Conservation (phyloP, 2,113 vertebrate species). For the Tragelaphus imberbis region DNA sequence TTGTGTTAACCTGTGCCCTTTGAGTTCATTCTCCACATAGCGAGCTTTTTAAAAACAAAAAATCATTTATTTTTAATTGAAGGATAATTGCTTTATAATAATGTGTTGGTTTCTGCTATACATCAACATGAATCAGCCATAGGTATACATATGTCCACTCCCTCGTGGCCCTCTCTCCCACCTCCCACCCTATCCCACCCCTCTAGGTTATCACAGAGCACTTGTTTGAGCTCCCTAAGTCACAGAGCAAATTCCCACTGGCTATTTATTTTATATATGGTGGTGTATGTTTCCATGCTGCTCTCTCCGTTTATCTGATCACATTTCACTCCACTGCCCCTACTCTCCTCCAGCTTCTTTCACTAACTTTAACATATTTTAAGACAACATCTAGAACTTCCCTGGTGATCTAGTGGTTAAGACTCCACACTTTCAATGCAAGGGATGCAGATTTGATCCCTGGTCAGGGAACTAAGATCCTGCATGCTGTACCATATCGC, state of each 20-base stretch:
- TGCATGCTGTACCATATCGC: not conserved
- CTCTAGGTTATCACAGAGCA: not conserved
- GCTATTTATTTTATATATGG: not conserved
- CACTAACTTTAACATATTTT: not conserved
- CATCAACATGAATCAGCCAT: not conserved
- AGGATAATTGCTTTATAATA: not conserved
- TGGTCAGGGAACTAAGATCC: not conserved
- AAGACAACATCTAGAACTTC: not conserved
- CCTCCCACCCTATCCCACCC: not conserved
- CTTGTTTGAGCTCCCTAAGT: not conserved
- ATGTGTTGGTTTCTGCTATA: not conserved
- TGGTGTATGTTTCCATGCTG: not conserved
- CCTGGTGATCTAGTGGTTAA: not conserved
- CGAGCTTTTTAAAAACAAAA: not conserved
- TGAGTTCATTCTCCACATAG: not conserved
- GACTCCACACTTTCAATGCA: not conserved
- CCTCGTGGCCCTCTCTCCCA: not conserved
- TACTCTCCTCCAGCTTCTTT: not conserved
- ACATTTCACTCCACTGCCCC: not conserved
- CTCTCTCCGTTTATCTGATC: not conserved
- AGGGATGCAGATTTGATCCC: not conserved
- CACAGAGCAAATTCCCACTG: not conserved
- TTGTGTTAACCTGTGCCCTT: not conserved
- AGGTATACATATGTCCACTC: not conserved
- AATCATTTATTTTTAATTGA: not conserved